These are phyloP conservation scores for Notarius quadriscutis DNA, from an alignment of 2,113 vertebrate genomes.

Conservation along the genomic window DNA sequence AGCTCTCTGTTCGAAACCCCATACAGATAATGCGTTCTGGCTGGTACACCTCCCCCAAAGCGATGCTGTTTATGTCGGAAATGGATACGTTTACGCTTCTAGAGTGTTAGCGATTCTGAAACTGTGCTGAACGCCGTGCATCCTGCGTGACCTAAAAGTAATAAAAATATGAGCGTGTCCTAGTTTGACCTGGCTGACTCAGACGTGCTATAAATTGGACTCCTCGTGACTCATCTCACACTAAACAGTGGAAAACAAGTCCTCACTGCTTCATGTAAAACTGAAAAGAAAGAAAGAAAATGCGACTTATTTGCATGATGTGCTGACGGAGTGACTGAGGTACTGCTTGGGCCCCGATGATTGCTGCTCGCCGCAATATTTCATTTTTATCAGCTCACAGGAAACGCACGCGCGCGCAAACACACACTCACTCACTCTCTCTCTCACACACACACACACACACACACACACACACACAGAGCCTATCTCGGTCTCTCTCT, in stretches of 20 bases:
- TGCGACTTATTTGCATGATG: not conserved
- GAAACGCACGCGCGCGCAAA: conserved; percentile 1
- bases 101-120: not conserved
- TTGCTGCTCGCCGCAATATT: conserved; percentile 37
- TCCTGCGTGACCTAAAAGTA: not conserved
- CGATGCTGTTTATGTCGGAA: not conserved
- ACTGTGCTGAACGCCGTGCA: too few species aligned
- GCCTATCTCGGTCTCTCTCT: conserved; percentile 11
- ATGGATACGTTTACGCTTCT: not conserved
- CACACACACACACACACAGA: conserved; percentile 15
- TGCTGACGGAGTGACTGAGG: conserved; percentile 15
- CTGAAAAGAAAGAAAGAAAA: not conserved
- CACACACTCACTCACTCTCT: not conserved
- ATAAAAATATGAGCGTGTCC: not conserved
- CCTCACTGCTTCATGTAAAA: not conserved
- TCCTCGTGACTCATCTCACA: not conserved
- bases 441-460: conserved; percentile 45
- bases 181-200: conserved; percentile 11
- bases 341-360: conserved; percentile 24
- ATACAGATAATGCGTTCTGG: not conserved
- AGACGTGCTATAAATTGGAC: not conserved
- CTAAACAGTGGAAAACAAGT: not conserved
- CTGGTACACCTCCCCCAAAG: not conserved
- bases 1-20: too few species aligned
- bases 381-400: conserved; percentile 61